Percentiles rank a stretch among this genome's conserved stretches.
phyloP scores from a whole-genome alignment of 2,888 invertebrate species.

The Drosophila cyrtoloma region DNA sequence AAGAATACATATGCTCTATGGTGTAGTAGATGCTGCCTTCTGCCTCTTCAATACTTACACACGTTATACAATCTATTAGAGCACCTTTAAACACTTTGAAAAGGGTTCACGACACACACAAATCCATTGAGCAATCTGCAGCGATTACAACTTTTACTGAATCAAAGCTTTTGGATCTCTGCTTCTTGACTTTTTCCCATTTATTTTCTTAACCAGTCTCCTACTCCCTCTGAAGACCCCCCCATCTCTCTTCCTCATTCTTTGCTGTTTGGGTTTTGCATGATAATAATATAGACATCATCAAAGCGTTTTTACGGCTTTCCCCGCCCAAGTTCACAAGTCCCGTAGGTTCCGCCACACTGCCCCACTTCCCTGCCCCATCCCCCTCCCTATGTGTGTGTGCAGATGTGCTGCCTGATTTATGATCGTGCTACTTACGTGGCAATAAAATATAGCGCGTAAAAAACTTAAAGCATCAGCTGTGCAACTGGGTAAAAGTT shows the following conservation, averaged over 20 bases:
- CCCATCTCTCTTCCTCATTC: background rate
- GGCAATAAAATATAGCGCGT: slow-evolving; percentile 54
- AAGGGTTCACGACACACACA: background rate
- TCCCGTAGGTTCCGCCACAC: background rate
- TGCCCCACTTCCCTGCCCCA: background rate
- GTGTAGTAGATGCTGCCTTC: background rate
- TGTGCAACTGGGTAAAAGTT: slow-evolving; percentile 62
- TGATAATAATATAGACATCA: slow-evolving; percentile 67
- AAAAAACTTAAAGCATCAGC: slow-evolving; percentile 48
- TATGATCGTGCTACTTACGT: slow-evolving; percentile 76
- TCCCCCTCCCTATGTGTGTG: slow-evolving; percentile 9
- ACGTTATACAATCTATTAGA: too few relatives aligned
- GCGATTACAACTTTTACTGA: background rate
- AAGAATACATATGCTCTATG: background rate
- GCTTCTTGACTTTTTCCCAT: background rate
- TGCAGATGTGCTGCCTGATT: slow-evolving; percentile 63
- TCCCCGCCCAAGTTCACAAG: background rate
- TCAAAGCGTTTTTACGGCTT: slow-evolving; percentile 34
- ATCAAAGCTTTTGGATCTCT: background rate
- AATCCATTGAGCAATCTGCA: background rate
- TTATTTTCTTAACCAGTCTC: background rate
- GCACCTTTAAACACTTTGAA: background rate
- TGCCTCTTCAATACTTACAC: background rate
- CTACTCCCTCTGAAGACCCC: background rate
- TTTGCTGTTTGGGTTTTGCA: slow-evolving; percentile 56